Conservation (phyloP, 92 coral and sea anemone genomes). For the Ricordea florida region DNA sequence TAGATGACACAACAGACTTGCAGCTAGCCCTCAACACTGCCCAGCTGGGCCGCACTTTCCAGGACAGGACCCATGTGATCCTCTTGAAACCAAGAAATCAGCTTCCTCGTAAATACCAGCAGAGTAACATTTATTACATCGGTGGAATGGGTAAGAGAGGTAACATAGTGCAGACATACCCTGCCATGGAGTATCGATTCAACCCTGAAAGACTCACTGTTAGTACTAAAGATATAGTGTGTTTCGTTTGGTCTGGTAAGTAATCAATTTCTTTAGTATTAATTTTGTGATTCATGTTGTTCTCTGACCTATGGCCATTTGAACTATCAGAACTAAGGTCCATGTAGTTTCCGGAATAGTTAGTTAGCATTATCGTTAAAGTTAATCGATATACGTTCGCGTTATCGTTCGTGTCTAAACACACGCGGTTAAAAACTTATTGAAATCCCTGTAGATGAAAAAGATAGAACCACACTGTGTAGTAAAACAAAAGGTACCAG, state of each 20-base stretch:
- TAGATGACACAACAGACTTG: constrained; percentile 21
- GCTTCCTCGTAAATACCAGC: constrained; percentile 16
- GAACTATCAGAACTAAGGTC: not conserved
- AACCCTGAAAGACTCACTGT: constrained; percentile 35
- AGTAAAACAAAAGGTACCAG: too few relatives aligned
- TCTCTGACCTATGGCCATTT: too few relatives aligned
- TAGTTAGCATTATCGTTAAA: too few relatives aligned
- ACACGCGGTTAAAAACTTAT: too few relatives aligned
- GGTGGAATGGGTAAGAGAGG: constrained; percentile 60
- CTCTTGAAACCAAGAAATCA: not conserved
- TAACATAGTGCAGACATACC: constrained; percentile 50
- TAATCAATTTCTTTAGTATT: too few relatives aligned
- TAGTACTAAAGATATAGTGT: constrained; percentile 26
- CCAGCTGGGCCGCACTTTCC: constrained; percentile 46
- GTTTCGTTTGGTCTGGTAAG: constrained; percentile 56
- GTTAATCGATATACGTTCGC: too few relatives aligned
- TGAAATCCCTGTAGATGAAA: too few relatives aligned
- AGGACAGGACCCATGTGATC: constrained; percentile 55
- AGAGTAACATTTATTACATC: constrained; percentile 28
- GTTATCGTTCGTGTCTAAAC: too few relatives aligned
- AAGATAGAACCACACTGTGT: too few relatives aligned
- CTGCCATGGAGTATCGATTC: constrained; percentile 62
- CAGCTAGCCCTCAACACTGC: constrained; percentile 50
- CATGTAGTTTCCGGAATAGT: not conserved
- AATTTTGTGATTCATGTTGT: too few relatives aligned